phyloP scores from a whole-genome alignment of 2,113 vertebrate genomes.

The Phainopepla nitens region DNA sequence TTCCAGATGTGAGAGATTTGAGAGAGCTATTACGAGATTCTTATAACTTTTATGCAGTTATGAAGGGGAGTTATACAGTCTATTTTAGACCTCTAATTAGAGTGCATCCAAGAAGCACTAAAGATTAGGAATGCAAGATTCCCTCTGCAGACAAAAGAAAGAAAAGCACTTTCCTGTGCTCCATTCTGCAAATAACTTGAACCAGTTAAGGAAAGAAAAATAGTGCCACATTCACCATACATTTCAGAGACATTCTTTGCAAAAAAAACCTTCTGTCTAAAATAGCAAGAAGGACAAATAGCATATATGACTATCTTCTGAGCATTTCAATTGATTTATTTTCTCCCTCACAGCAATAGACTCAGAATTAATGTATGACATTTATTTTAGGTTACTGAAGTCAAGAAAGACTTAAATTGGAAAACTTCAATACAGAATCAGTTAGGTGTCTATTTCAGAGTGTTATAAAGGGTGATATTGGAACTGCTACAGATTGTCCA shows the following conservation, averaged over 20 bases:
- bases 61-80: not conserved
- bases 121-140: not conserved
- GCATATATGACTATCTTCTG: not conserved
- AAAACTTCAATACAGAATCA: not conserved
- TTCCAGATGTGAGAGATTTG: not conserved
- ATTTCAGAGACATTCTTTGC: not conserved
- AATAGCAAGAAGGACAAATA: not conserved
- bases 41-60: not conserved
- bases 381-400: not conserved
- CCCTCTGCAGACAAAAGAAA: not conserved
- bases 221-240: not conserved
- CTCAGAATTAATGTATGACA: not conserved
- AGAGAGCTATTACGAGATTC: not conserved
- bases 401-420: not conserved
- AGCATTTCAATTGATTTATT: not conserved
- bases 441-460: not conserved
- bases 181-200: not conserved
- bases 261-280: not conserved
- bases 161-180: not conserved
- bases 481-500: not conserved
- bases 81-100: not conserved
- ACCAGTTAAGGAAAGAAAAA: not conserved
- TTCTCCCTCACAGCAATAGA: not conserved
- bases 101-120: not conserved
- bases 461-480: not conserved